A percentile compares a stretch with the other conserved stretches of the same genome.
These are phyloP conservation scores for Drosophila baimaii DNA, from an alignment of 1,140 invertebrate species.

Conservation along the genomic window DNA sequence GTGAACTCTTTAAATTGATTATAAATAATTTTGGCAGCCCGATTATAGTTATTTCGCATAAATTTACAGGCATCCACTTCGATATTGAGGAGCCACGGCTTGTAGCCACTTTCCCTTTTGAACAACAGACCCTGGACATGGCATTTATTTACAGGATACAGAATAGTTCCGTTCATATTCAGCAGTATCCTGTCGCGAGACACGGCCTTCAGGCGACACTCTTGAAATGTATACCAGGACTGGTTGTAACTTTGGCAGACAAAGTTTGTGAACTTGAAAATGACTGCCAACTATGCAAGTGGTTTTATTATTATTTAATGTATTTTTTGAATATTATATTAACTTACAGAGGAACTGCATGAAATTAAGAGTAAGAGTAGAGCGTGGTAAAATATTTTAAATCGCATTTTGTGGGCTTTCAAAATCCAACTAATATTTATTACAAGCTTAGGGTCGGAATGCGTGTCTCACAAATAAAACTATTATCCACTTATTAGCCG, in stretches of 20 bases:
- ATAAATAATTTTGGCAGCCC: not conserved
- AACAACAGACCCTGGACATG: not conserved
- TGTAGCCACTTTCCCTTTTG: constrained; percentile 5
- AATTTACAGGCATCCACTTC: constrained; percentile 13
- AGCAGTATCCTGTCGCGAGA: not conserved
- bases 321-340: not conserved
- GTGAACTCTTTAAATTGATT: not conserved
- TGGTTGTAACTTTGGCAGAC: constrained; percentile 1
- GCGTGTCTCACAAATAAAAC: not conserved
- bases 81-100: constrained; percentile 10
- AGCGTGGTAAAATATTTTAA: not conserved
- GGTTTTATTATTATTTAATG: not conserved
- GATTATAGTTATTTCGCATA: constrained; percentile 1
- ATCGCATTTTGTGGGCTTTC: not conserved
- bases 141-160: not conserved
- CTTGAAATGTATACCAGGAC: constrained; percentile 1
- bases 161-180: constrained; percentile 1
- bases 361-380: not conserved
- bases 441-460: too few relatives aligned
- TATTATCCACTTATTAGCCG: not conserved
- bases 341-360: not conserved
- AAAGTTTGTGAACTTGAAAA: constrained; percentile 3
- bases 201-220: constrained; percentile 2
- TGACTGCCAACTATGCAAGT: not conserved
- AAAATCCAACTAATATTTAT: not conserved